Evolutionary conservation across 2,113 vertebrate genomes (phyloP).

Genomic region (Caranx ignobilis): DNA sequence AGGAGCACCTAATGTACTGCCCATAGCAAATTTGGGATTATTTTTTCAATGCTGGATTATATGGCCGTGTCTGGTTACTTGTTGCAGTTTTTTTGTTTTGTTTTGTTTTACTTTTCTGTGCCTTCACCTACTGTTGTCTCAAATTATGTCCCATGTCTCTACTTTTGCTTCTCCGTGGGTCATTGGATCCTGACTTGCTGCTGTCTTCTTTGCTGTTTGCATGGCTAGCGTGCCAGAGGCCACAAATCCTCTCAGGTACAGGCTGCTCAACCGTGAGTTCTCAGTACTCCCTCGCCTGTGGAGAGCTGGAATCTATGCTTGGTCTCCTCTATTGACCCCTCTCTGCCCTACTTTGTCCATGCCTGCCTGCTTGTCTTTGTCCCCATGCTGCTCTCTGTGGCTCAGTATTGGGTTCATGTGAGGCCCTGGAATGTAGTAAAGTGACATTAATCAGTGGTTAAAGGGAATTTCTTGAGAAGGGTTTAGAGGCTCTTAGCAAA

Average conservation of each 20-base stretch:
- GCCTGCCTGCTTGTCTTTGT: conserved; percentile 43
- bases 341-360: conserved; percentile 35
- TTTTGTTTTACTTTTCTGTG: conserved; percentile 5
- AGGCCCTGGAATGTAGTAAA: conserved; percentile 17
- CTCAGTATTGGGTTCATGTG: conserved; percentile 22
- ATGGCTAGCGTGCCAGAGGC: conserved; percentile 82
- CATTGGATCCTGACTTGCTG: conserved; percentile 68
- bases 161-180: conserved; percentile 49
- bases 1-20: conserved; percentile 6
- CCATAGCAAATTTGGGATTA: conserved; percentile 11
- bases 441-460: conserved; percentile 5
- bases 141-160: conserved; percentile 44
- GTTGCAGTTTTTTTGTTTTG: background rate
- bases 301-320: conserved; percentile 87
- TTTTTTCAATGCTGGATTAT: conserved; percentile 20
- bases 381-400: background rate
- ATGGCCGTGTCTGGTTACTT: conserved; percentile 17
- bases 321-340: conserved; percentile 65
- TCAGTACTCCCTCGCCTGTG: conserved; percentile 42
- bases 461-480: background rate
- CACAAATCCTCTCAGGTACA: conserved; percentile 70
- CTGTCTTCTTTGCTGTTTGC: conserved; percentile 63
- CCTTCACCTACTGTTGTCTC: conserved; percentile 34
- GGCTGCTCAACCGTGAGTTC: conserved; percentile 54
- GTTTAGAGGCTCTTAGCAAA: background rate